Percentiles rank a stretch among this genome's conserved stretches.
phyloP scores from a whole-genome alignment of 2,888 invertebrate genomes.

The Arctia plantaginis region DNA sequence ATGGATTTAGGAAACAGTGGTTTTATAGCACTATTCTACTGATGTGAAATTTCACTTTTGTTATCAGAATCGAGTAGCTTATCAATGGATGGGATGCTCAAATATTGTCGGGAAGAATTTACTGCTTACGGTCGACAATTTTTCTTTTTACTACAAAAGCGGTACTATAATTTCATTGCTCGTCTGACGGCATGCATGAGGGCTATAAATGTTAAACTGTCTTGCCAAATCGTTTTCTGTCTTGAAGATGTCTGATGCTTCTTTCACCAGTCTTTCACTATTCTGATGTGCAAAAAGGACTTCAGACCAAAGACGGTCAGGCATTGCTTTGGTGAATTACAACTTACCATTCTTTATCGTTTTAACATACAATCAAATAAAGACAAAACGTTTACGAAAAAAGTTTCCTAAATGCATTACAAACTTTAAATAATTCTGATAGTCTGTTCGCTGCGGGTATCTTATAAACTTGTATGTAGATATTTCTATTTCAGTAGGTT shows the following conservation, averaged over 20 bases:
- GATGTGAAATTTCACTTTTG: not conserved
- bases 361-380: too few relatives aligned
- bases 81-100: not conserved
- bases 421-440: too few relatives aligned
- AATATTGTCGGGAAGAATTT: not conserved
- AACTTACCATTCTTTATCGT: too few relatives aligned
- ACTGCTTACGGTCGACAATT: not conserved
- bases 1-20: constrained; percentile 33
- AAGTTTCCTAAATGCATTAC: too few relatives aligned
- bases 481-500: too few relatives aligned
- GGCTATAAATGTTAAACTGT: not conserved
- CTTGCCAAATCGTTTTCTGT: not conserved
- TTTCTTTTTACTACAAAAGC: not conserved
- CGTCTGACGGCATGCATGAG: not conserved
- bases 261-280: not conserved
- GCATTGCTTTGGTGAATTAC: too few relatives aligned
- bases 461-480: too few relatives aligned
- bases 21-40: constrained; percentile 19
- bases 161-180: not conserved
- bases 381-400: too few relatives aligned
- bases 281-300: not conserved
- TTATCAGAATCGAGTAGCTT: not conserved
- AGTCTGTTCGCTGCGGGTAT: too few relatives aligned
- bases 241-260: not conserved
- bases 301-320: too few relatives aligned